A percentile compares a stretch with the other conserved stretches of the same genome.
Evolutionary conservation across 2,113 vertebrate species (phyloP).

Genomic region (Pseudorectes ferrugineus): DNA sequence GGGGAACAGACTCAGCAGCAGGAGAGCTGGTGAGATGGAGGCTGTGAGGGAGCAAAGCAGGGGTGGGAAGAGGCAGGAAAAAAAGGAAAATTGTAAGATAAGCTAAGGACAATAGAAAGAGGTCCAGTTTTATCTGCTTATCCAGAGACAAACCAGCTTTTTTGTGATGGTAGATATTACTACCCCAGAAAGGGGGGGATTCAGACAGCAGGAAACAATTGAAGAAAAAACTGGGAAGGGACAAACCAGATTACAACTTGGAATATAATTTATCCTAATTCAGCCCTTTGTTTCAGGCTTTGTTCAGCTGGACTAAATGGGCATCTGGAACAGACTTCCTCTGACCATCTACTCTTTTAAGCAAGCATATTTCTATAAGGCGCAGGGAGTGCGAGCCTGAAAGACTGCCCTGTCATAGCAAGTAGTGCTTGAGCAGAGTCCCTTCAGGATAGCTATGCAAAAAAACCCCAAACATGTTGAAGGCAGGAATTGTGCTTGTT

Average conservation of each 20-base stretch:
- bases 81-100: not conserved
- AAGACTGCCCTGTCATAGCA: not conserved
- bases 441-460: not conserved
- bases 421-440: not conserved
- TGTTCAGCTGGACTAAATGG: not conserved
- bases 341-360: not conserved
- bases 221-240: not conserved
- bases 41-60: not conserved
- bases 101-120: not conserved
- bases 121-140: not conserved
- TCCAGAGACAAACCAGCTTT: not conserved
- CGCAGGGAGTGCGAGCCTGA: not conserved
- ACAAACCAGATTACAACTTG: not conserved
- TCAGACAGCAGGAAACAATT: not conserved
- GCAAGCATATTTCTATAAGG: not conserved
- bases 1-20: not conserved
- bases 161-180: not conserved
- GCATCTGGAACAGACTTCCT: not conserved
- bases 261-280: not conserved
- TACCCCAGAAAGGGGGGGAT: not conserved
- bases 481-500: not conserved
- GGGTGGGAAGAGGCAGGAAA: not conserved
- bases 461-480: accelerated
- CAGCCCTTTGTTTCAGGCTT: not conserved
- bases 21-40: not conserved